Evolutionary conservation across 2,113 vertebrate species (phyloP).

Genomic region (Eclectus roratus): DNA sequence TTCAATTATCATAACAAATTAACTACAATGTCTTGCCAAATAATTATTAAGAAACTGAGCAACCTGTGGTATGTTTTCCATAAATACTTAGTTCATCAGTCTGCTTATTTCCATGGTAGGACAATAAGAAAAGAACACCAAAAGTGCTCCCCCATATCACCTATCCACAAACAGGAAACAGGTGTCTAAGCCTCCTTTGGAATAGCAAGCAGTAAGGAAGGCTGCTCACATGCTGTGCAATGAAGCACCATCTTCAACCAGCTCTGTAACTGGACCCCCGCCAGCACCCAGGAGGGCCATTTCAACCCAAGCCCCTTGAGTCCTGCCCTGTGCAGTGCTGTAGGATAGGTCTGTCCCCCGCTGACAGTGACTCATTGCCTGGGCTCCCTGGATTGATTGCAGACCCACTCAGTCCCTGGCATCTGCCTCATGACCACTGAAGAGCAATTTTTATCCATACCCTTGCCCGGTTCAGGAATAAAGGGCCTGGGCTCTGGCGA

Average conservation of each 20-base stretch:
- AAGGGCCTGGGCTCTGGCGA: neutral
- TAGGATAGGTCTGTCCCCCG: neutral
- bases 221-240: neutral
- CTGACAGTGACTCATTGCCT: neutral
- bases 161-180: neutral
- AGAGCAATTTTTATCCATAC: rapidly evolving
- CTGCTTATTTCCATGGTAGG: neutral
- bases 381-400: neutral
- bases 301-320: neutral
- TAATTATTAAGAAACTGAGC: neutral
- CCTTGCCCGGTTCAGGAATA: neutral
- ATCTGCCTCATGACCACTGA: neutral
- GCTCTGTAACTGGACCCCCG: neutral
- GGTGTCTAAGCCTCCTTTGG: neutral
- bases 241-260: neutral
- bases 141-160: neutral
- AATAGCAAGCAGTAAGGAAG: neutral
- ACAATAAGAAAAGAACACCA: neutral
- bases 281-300: neutral
- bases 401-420: neutral
- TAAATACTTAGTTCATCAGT: neutral
- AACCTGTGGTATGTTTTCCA: neutral
- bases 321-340: neutral
- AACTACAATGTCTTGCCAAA: neutral
- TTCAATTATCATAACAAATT: neutral